phyloP scores from a whole-genome alignment of 1,140 invertebrate species.

The Mamestra configurata region DNA sequence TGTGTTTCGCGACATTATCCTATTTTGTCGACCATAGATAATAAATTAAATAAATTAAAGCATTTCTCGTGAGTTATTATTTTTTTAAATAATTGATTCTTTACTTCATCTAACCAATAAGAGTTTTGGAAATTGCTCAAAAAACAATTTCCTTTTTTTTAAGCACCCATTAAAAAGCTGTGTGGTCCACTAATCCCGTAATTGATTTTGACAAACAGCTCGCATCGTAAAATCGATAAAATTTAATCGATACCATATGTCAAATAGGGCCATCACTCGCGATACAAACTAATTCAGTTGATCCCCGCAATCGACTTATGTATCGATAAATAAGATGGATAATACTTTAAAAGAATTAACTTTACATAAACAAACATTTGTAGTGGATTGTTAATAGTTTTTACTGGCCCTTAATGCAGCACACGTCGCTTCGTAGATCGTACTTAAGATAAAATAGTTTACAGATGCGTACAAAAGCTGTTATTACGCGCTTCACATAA shows the following conservation, averaged over 20 bases:
- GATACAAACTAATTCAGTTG: constrained; percentile 45
- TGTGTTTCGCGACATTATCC: too few species aligned
- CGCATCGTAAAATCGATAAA: constrained; percentile 48
- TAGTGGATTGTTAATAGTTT: constrained; percentile 68
- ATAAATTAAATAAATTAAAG: too few species aligned
- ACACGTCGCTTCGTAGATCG: constrained; percentile 59
- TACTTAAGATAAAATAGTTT: constrained; percentile 69
- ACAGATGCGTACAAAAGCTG: constrained; percentile 68
- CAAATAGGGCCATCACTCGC: constrained; percentile 48
- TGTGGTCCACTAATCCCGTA: constrained; percentile 48
- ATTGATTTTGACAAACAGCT: constrained; percentile 50
- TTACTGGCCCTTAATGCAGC: constrained; percentile 60
- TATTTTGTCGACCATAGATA: too few species aligned
- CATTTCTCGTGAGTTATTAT: background rate
- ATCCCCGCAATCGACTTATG: constrained; percentile 57
- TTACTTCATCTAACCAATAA: too few species aligned
- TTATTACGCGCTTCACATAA: constrained; percentile 67
- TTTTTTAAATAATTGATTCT: background rate
- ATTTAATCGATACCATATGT: constrained; percentile 60
- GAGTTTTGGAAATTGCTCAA: background rate
- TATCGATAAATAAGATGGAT: constrained; percentile 54
- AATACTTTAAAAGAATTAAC: constrained; percentile 54
- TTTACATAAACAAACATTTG: constrained; percentile 63
- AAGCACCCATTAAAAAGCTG: constrained; percentile 21
- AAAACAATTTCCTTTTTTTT: background rate